These are phyloP conservation scores for Trachops cirrhosus DNA, from an alignment of 2,797 vertebrate species.

Conservation along the genomic window DNA sequence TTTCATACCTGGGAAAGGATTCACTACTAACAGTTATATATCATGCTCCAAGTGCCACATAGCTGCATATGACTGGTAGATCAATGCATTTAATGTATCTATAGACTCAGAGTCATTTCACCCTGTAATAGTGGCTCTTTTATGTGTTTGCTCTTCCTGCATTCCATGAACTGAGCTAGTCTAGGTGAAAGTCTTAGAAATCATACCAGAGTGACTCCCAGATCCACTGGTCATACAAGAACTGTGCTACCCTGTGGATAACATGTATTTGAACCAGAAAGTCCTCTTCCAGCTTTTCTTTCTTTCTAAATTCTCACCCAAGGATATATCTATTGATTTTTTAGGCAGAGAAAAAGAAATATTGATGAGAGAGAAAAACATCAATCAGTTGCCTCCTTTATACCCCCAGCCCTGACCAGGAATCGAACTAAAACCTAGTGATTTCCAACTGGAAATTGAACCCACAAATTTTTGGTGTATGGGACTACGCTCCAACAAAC, in stretches of 20 bases:
- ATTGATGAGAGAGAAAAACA: not conserved
- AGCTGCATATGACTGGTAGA: not conserved
- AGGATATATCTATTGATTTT: not conserved
- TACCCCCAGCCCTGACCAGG: not conserved
- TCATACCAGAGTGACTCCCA: not conserved
- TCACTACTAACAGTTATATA: not conserved
- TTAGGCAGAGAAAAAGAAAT: not conserved
- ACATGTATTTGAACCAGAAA: constrained; percentile 51
- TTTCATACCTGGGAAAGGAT: not conserved
- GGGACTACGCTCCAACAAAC: not conserved
- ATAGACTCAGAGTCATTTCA: not conserved
- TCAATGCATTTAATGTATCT: not conserved
- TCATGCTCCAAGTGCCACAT: not conserved
- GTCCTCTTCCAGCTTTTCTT: not conserved
- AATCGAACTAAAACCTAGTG: not conserved
- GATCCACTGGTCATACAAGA: not conserved
- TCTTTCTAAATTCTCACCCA: not conserved
- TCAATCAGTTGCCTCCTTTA: not conserved
- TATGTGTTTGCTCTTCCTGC: not conserved
- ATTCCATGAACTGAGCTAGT: not conserved
- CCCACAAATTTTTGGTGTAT: not conserved
- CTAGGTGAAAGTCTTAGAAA: not conserved
- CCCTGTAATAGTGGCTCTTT: not conserved
- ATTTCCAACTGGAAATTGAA: not conserved
- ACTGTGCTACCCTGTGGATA: constrained; percentile 20